Percentiles rank a stretch among this genome's conserved stretches.
phyloP scores from a whole-genome alignment of 1,140 invertebrate species.

The Aphelenchoides fujianensis region DNA sequence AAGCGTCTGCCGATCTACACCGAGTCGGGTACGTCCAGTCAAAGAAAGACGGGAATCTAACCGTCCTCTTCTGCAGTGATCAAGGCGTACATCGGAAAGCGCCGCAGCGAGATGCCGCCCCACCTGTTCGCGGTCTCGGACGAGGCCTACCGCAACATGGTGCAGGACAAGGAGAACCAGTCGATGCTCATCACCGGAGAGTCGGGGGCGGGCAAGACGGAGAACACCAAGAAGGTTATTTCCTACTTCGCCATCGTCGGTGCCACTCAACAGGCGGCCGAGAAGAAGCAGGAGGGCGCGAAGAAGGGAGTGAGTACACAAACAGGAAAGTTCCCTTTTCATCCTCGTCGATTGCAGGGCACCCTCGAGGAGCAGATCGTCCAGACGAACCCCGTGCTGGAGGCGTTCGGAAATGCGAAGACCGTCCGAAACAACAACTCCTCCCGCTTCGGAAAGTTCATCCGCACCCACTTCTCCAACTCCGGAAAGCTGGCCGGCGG shows the following conservation, averaged over 20 bases:
- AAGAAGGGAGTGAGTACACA: slow-evolving; percentile 46
- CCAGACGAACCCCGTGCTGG: slow-evolving; percentile 68
- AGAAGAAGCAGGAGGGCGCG: slow-evolving; percentile 24
- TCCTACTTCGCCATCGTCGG: slow-evolving; percentile 66
- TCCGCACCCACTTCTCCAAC: slow-evolving; percentile 99
- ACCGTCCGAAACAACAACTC: slow-evolving; percentile 70
- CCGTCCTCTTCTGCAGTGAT: slow-evolving; percentile 74
- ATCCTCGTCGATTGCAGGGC: slow-evolving; percentile 41
- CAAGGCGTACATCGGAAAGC: slow-evolving; percentile 87
- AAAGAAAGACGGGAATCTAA: neutral
- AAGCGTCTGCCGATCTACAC: slow-evolving; percentile 99
- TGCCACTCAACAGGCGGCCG: slow-evolving; percentile 51
- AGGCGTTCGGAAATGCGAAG: slow-evolving; percentile 70
- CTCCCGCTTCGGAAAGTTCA: slow-evolving; percentile 81
- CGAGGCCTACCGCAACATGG: slow-evolving; percentile 99
- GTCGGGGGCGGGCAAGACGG: slow-evolving; percentile 91
- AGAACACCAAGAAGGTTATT: slow-evolving; percentile 84
- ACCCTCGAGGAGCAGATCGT: slow-evolving; percentile 71
- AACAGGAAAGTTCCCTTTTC: neutral
- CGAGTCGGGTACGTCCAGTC: slow-evolving; percentile 77
- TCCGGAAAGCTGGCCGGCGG: slow-evolving; percentile 99
- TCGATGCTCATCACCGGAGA: slow-evolving; percentile 96
- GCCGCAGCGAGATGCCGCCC: slow-evolving; percentile 98
- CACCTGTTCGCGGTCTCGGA: slow-evolving; percentile 99
- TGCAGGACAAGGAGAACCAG: slow-evolving; percentile 72